Evolutionary conservation across 2,113 vertebrate species (phyloP), one percentile per base, ranked within the genome.

Genomic region (Phrynocephalus versicolor): DNA sequence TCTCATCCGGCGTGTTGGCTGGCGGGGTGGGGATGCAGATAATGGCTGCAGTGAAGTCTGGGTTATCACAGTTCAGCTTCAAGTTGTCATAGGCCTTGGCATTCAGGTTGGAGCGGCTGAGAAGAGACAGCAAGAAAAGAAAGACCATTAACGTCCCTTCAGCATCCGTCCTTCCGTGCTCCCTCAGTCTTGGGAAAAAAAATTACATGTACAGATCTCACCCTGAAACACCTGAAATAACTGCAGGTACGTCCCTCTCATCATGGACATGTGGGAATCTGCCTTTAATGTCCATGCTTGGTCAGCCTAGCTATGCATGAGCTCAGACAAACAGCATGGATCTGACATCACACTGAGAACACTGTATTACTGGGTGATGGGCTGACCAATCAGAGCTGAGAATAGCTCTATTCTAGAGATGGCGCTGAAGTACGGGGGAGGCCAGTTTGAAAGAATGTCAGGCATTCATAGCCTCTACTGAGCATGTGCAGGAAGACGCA

Each of bases 11-110:
- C 0, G 97, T 97, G 95, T 98, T 98, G 92, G 97, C 97, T 0
- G 97, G 97, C 16, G 97, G 97, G 0, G 98, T 98, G 13, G 98
- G 98, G 89, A 98, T 98, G 94, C 97, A 98, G 94, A 98, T 98
- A 89, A 98, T 98, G 92, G 98, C 97, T 0, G 97, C 97, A 5
- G 97, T 97, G 87, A 97, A 97, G 86, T 98, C 97, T 27, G 93
- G 94, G 16, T 96, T 96, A 23, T 97, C 97, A 21, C 97, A 98
- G 94, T 98, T 98, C 88, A 98, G 94, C 95, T 97, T 98, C 83
- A 98, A 91, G 85, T 85, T 92, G 92, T 97, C 95, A 6, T 94
- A 92, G 0, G 94, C 92, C 95, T 97, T 97, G 78, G 98, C 97
- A 76, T 98, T 98, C 84, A 98, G 96, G 92, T 97, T 98, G 89